phyloP scores from a whole-genome alignment of 2,113 vertebrate species.

The Muntiacus muntjak region DNA sequence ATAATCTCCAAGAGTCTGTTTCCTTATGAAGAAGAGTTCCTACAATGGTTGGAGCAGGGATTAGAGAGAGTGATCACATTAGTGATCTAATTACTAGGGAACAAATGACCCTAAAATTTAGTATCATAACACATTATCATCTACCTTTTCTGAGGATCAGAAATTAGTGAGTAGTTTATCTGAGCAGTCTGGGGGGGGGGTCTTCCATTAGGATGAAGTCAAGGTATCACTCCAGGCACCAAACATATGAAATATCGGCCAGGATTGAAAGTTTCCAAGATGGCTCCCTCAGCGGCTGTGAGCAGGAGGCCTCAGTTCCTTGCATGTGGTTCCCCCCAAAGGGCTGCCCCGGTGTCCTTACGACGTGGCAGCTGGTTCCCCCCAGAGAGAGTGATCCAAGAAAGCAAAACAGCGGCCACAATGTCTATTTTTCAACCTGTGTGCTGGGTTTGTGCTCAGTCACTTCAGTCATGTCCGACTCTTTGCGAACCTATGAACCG shows the following conservation, averaged over 20 bases:
- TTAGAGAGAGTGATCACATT: not conserved
- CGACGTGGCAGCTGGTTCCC: not conserved
- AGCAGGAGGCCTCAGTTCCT: not conserved
- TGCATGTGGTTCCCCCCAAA: not conserved
- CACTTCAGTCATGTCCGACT: fast-evolving
- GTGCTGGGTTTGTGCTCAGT: not conserved
- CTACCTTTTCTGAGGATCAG: not conserved
- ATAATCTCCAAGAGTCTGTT: not conserved
- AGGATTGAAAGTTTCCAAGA: not conserved
- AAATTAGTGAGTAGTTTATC: not conserved
- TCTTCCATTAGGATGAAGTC: not conserved
- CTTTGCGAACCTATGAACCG: not conserved
- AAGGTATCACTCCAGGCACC: not conserved
- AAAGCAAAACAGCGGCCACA: not conserved
- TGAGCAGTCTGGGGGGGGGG: not conserved
- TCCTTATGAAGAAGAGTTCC: not conserved
- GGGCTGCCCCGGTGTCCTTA: not conserved
- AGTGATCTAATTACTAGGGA: not conserved
- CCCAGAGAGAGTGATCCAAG: not conserved
- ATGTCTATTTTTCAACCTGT: not conserved
- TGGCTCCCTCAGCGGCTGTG: not conserved
- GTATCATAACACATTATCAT: no score
- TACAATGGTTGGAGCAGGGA: not conserved
- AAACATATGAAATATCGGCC: not conserved
- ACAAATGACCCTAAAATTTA: not conserved